Evolutionary conservation across 2,113 vertebrate genomes (phyloP).

Genomic region (Elanus axillaris): DNA sequence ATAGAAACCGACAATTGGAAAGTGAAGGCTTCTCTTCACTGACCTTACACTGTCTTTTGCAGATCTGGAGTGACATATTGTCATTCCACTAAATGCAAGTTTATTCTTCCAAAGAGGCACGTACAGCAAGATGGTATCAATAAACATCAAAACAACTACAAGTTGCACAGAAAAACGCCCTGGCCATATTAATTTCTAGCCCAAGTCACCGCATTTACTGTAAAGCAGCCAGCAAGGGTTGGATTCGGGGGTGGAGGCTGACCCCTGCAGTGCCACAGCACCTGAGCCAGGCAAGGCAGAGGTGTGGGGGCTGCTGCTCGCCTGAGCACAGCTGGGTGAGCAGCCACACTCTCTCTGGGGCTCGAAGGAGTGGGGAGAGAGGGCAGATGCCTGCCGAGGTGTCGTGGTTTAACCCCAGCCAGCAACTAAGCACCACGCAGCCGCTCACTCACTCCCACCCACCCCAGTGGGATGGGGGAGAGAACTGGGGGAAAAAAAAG

Average conservation of each 20-base stretch:
- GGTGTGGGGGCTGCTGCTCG: background rate
- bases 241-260: background rate
- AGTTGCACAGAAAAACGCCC: background rate
- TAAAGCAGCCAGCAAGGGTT: background rate
- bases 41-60: slow-evolving; percentile 67
- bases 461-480: too few relatives aligned
- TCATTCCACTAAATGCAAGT: background rate
- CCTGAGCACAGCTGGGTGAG: background rate
- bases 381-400: background rate
- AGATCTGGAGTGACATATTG: background rate
- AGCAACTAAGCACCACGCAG: too few relatives aligned
- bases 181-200: background rate
- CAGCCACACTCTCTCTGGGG: background rate
- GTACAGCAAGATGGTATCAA: background rate
- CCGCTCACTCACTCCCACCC: too few relatives aligned
- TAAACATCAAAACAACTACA: background rate
- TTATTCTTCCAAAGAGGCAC: background rate
- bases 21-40: slow-evolving; percentile 58
- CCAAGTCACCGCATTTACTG: background rate
- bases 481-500: too few relatives aligned
- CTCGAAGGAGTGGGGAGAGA: background rate
- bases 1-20: slow-evolving; percentile 61
- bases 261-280: background rate
- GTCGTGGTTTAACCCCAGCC: too few relatives aligned
- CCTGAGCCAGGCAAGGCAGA: accelerated